phyloP scores from a whole-genome alignment of 2,113 vertebrate species.

The Lepus americanus region DNA sequence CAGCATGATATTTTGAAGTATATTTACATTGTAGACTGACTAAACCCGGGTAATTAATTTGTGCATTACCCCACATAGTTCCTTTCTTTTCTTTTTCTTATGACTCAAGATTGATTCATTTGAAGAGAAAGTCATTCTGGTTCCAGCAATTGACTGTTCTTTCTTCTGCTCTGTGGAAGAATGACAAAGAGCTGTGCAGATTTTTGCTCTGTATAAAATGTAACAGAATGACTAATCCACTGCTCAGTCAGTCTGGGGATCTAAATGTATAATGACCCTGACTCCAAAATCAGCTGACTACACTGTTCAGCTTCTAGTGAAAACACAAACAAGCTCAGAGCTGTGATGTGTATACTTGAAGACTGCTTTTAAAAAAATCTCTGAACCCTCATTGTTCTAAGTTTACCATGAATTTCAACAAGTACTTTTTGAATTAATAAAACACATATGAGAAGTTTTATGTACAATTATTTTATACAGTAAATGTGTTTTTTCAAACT shows the following conservation, averaged over 20 bases:
- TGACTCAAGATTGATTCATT: neutral
- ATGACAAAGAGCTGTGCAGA: neutral
- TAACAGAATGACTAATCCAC: neutral
- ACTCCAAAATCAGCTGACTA: neutral
- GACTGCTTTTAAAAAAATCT: neutral
- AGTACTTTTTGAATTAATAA: neutral
- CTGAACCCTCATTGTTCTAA: neutral
- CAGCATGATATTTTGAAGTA: neutral
- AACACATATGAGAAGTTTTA: neutral
- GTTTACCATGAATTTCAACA: neutral
- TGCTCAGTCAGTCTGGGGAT: neutral
- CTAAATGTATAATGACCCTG: neutral
- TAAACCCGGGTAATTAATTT: neutral
- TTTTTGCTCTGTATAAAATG: neutral
- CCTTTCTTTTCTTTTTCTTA: neutral
- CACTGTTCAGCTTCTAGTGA: neutral
- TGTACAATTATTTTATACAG: neutral
- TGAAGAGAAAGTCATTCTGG: neutral
- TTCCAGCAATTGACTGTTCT: neutral
- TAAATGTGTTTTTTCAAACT: neutral
- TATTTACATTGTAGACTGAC: neutral
- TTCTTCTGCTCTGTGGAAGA: neutral
- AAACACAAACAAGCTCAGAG: neutral
- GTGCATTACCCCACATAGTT: neutral
- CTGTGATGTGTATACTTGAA: neutral